Evolutionary conservation across 2,113 vertebrate species (phyloP).

Genomic region (Stigmatopora nigra): DNA sequence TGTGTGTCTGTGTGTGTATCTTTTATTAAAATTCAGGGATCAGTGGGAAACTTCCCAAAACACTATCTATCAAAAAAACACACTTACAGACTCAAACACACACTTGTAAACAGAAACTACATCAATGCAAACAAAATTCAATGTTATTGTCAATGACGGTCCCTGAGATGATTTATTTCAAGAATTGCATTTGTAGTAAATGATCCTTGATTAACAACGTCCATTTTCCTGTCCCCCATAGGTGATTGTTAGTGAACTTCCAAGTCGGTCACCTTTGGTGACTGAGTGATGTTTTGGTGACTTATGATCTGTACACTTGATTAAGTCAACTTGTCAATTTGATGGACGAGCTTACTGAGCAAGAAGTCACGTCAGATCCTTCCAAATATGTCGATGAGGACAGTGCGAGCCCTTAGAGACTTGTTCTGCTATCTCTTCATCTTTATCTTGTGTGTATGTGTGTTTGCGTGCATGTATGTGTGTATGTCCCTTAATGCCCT

Average conservation of each 20-base stretch:
- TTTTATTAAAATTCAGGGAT: constrained; percentile 34
- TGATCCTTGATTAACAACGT: constrained; percentile 13
- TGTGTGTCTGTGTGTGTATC: constrained; percentile 24
- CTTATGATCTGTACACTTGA: constrained; percentile 36
- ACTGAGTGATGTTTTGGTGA: constrained; percentile 23
- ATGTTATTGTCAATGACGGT: constrained; percentile 27
- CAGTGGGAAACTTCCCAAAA: constrained; percentile 37
- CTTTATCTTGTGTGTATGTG: constrained; percentile 16
- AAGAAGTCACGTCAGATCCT: constrained; percentile 23
- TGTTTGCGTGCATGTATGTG: constrained; percentile 21
- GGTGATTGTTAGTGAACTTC: constrained; percentile 5
- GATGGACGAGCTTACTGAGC: constrained; percentile 18
- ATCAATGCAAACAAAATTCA: constrained; percentile 26
- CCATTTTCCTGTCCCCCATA: not conserved
- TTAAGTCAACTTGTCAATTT: constrained; percentile 33
- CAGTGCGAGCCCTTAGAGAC: constrained; percentile 26
- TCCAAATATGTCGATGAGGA: constrained; percentile 38
- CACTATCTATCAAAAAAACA: constrained; percentile 2
- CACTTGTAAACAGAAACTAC: constrained; percentile 18
- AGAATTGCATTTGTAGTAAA: too few relatives aligned
- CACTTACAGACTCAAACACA: constrained; percentile 3
- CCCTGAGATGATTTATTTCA: constrained; percentile 16
- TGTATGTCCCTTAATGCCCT: constrained; percentile 21
- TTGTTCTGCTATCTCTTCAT: constrained; percentile 46
- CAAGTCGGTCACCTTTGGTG: constrained; percentile 24